Conservation (phyloP, 2,888 invertebrate genomes). For the Macaria notata region DNA sequence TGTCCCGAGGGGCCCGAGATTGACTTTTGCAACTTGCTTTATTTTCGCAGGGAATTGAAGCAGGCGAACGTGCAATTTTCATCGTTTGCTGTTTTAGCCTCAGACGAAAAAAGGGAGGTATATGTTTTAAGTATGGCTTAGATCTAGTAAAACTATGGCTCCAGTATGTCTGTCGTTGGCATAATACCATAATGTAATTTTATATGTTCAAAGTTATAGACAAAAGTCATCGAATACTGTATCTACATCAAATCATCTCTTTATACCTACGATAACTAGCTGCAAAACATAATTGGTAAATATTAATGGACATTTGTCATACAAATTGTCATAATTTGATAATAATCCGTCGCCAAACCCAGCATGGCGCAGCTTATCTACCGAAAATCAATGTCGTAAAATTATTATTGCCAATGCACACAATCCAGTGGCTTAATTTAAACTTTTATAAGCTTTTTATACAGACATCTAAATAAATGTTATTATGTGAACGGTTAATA, state of each 20-base stretch:
- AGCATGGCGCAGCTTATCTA: conserved; percentile 2
- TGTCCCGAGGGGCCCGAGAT: conserved; percentile 47
- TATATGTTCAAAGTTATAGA: too few species aligned
- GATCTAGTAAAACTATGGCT: too few species aligned
- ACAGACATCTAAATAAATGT: too few species aligned
- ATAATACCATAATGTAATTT: too few species aligned
- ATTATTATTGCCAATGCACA: conserved; percentile 4
- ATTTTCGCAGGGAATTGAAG: conserved; percentile 21
- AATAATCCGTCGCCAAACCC: conserved; percentile 1
- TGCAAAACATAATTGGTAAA: too few species aligned
- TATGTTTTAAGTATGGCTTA: too few species aligned
- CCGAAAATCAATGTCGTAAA: neutral
- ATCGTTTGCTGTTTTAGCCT: neutral
- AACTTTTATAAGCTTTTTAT: too few species aligned
- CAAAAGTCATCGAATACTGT: too few species aligned
- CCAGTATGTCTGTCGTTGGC: too few species aligned
- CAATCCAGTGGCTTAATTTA: neutral
- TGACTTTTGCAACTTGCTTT: conserved; percentile 41
- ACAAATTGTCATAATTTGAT: neutral
- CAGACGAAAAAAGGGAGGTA: neutral
- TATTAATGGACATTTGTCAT: too few species aligned
- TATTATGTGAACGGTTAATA: too few species aligned
- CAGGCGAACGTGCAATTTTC: conserved; percentile 2
- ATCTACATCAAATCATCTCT: too few species aligned
- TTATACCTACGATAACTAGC: neutral